phyloP scores from a whole-genome alignment of 1,140 invertebrate species.

The Spodoptera frugiperda region DNA sequence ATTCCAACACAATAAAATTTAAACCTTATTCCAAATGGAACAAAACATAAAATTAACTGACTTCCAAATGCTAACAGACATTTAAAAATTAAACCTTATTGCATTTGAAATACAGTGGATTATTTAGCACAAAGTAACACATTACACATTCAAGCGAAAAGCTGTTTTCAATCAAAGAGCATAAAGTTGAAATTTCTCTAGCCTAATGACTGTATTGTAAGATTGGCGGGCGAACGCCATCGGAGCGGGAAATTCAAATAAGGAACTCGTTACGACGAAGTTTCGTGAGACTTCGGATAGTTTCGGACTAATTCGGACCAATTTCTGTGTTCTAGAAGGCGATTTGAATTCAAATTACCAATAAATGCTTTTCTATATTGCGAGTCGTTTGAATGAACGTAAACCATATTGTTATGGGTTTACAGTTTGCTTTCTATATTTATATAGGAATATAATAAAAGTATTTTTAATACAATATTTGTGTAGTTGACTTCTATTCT shows the following conservation, averaged over 20 bases:
- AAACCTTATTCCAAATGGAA: background rate
- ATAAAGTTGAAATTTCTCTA: slow-evolving; percentile 32
- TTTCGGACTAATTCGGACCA: slow-evolving; percentile 39
- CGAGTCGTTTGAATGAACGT: slow-evolving; percentile 18
- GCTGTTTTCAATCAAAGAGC: background rate
- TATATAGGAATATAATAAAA: too few relatives aligned
- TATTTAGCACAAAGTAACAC: slow-evolving; percentile 2
- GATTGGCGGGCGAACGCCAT: slow-evolving; percentile 41
- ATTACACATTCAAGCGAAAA: background rate
- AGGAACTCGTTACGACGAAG: slow-evolving; percentile 62
- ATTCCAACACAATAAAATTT: slow-evolving; percentile 3
- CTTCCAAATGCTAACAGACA: background rate
- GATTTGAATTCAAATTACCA: slow-evolving; percentile 33
- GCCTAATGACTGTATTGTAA: slow-evolving; percentile 21
- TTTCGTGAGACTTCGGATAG: slow-evolving; percentile 47
- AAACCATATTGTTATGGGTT: slow-evolving; percentile 4
- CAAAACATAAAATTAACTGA: background rate
- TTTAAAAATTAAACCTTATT: slow-evolving; percentile 29
- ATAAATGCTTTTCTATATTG: background rate
- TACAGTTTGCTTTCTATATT: slow-evolving; percentile 5
- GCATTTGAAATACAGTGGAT: background rate
- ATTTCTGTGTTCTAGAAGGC: slow-evolving; percentile 35
- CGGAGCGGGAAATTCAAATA: slow-evolving; percentile 70
- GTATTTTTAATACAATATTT: too few relatives aligned
- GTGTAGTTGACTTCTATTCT: background rate